Base-by-base conservation (phyloP, 2,113 vertebrate species). In the Pelecanus crispus region DNA sequence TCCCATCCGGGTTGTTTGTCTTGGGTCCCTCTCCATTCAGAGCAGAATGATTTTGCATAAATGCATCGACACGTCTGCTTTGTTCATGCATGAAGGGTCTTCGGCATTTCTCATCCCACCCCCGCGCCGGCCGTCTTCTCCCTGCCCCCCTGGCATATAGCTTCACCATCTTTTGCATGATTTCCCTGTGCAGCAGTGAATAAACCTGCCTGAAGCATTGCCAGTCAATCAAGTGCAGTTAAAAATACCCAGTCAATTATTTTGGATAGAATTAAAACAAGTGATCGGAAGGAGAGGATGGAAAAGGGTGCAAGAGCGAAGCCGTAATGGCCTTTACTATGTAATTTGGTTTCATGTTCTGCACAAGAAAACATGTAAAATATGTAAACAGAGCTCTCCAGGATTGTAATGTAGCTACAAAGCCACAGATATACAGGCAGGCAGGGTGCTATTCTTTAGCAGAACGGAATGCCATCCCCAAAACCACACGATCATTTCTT, bases 301-400 rank as follows among this genome's bases (percentile, higher is more conserved):
- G 94, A 97, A 90, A 94, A 88, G 83, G 92, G 90, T 93, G 91
- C 78, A 45, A 47, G 94, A 91, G 32, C 32, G 15, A 87, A 95
- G 95, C 98, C 81, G 71, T 95, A 82, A 52, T 71, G 70, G 89
- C 86, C 95, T 97, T 94, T 93, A 82, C 97, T 97, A 74, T 98
- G 81, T 97, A 97, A 98, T 98, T 98, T 98, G 96, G 97, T 97
- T 97, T 98, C 97, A 96, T 97, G 98, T 98, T 98, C 96, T 97
- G 96, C 95, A 92, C 96, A 96, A 95, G 98, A 95, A 98, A 98
- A 98, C 98, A 98, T 94, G 98, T 96, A 29, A 98, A 98, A 97
- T 98, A 98, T 98, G 98, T 98, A 98, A 98, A 98, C 97, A 98
- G 97, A 65, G 31, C 93, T 96, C 96, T 97, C 95, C 53, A 95